Base-by-base conservation (phyloP, 2,113 vertebrate species). In the Triplophysa tibetana region DNA sequence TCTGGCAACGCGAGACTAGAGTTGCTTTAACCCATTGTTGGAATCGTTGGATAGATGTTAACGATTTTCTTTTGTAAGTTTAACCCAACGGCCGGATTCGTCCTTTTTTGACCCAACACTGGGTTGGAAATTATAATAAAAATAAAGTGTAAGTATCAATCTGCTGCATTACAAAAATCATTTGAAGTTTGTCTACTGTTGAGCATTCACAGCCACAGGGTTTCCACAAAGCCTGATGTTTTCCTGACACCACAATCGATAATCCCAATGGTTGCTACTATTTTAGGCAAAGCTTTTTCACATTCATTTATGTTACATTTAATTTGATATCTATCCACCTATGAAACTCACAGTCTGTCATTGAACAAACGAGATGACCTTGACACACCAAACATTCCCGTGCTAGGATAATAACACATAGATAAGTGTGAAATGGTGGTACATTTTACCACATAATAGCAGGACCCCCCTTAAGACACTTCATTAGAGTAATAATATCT, bases 221-320 rank as follows among this genome's bases (percentile, higher is more conserved):
- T 75, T 72, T 75, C 38, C 61, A 70, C 70, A 48, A 29, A 75
- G 38, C 58, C 38, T 61, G 43, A 56, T 24, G 64, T 56, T 78
- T 61, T 84, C 64, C 70, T 77, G 62, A 23, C 33, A 74, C 14
- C 79, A 78, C 75, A 68, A 89, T 84, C 82, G 74, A 77, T 43
- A 21, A 62, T 84, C 80, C 81, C 81, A 79, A 69, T 74, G 82
- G 83, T 83, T 80, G 65, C 77, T n/a, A 69, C 60, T 85, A 80
- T 81, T 86, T 88, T 87, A 81, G 77, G 82, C 85, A 81, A 74
- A 79, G 87, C 76, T 50, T 78, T 69, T 74, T 70, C 81, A 24
- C 87, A 56, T 68, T 80, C 80, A 80, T 89, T 87, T 87, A 86
- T 88, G 63, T 85, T 87, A 90, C 88, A 85, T 90, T 89, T 80